Conservation (phyloP, 2,113 vertebrate genomes). For the Phyllostomus hastatus region DNA sequence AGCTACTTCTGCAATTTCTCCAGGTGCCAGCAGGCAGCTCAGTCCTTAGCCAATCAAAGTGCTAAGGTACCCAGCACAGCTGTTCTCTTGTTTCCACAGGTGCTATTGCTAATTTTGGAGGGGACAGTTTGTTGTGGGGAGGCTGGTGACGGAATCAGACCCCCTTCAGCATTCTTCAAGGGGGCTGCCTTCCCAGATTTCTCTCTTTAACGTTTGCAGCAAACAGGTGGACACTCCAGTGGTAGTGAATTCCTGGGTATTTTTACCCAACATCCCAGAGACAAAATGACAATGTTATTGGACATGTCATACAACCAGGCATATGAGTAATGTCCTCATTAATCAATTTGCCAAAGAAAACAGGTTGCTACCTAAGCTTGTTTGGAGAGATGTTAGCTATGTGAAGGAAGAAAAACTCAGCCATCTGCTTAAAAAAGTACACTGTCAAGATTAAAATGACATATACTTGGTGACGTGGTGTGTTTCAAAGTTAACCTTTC, state of each 20-base stretch:
- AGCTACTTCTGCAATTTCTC: neutral
- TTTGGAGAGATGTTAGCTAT: conserved; percentile 64
- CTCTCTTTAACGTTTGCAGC: conserved; percentile 60
- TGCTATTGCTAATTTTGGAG: neutral
- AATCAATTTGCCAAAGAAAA: conserved; percentile 74
- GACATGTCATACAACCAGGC: conserved; percentile 63
- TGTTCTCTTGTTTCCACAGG: neutral
- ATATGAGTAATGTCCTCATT: conserved; percentile 71
- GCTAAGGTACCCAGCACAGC: neutral
- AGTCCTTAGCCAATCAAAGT: neutral
- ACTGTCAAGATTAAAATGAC: neutral
- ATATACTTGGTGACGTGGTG: neutral
- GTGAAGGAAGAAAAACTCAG: conserved; percentile 53
- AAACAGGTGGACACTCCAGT: conserved; percentile 75
- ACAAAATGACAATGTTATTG: conserved; percentile 69
- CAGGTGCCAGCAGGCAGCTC: neutral
- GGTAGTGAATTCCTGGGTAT: conserved; percentile 77
- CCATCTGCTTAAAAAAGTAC: conserved; percentile 24
- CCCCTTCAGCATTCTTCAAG: neutral
- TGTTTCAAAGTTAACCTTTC: neutral
- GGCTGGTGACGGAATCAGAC: neutral
- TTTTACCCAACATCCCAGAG: conserved; percentile 77
- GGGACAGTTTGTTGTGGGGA: neutral
- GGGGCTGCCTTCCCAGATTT: conserved; percentile 48
- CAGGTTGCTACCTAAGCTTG: conserved; percentile 54